Base-by-base conservation (phyloP, 2,797 vertebrate species). In the Chromobotia macracanthus region DNA sequence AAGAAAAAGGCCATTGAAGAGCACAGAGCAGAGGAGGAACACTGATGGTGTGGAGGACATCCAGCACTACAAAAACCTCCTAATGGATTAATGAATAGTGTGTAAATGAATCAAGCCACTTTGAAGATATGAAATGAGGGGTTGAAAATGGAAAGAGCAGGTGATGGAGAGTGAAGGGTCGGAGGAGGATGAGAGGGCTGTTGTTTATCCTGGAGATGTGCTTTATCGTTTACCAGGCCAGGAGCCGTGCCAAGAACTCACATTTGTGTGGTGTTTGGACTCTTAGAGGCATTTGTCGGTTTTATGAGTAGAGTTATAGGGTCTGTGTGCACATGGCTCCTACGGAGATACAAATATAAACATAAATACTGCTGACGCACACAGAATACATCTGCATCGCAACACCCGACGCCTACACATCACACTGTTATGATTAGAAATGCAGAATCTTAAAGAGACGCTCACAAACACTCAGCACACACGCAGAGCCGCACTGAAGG, bases 271-370 rank as follows among this genome's bases (percentile, higher is more conserved):
- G 82, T 12, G 67, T 68, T 76, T 75, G 53, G n/a, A 51, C 80
- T 83, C 83, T 35, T 86, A 19, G 44, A 65, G 63, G 80, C 79
- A 75, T 84, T 84, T 64, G 84, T 85, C 86, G 82, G 80, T 84
- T 89, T 86, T 87, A 85, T 88, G 85, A 87, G 89, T 84, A 84
- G 83, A 87, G 85, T 88, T 86, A 86, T 82, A 83, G 87, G 88
- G 83, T 82, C 69, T 84, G 76, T 88, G 87, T 88, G 87, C 82
- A 82, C 70, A 83, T 84, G 70, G 84, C 79, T 82, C 72, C 83
- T 79, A 51, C 83, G 35, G 51, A 84, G 84, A 87, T 84, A 82
- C 85, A 85, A 85, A 71, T 83, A 16, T 25, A 61, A 31, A 86
- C 87, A 83, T 80, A 88, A 87, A 89, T 82, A 75, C 72, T 79